Evolutionary conservation across 2,113 vertebrate species (phyloP), one percentile per base, ranked within the genome.

Genomic region (Phalacrocorax pelagicus): DNA sequence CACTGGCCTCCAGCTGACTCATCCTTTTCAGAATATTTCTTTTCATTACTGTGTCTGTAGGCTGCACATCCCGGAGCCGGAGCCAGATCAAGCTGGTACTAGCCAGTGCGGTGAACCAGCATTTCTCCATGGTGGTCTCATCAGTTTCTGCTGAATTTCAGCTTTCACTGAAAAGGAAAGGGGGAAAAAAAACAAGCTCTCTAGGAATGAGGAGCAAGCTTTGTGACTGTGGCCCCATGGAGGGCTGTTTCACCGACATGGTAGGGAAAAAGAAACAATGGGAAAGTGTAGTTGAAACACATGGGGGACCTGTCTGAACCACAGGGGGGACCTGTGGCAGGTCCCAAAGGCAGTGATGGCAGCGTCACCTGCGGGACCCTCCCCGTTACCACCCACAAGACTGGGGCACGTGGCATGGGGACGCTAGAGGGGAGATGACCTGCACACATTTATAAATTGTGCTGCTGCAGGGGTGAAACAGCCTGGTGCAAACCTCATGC

Each of bases 21-120:
- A 97, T 96, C 94, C 96, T 93, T 96, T 95, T 90, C 86, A 94
- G 71, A 96, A 75, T 88, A 96, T 97, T 98, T 94, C 96, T 96
- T 97, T 97, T 91, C 92, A 80, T 92, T 77, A 19, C 87, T 15
- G 86, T 79, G 55, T 94, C 86, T 88, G 96, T 92, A 85, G 81
- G 93, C 87, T 97, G 90, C 86, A 66, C n/a, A 94, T 91, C 77
- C 66, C 55, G 0, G 85, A 90, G 65, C 94, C 62, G 4, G 66
- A 84, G 75, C 74, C 38, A 90, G 87, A 95, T 82, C 93, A 82
- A 70, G 70, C 96, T 92, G 80, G 82, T 73, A 42, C 92, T 27
- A 47, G 79, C 79, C 94, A 91, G 84, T 32, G 71, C 17, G 13
- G 72, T 36, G 86, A 88, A 77, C 86, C 29, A 49, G 86, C 17